A percentile compares a stretch with the other conserved stretches of the same genome.
Evolutionary conservation across 1,140 invertebrate genomes (phyloP).

Genomic region (Ptiloglossa arizonensis): DNA sequence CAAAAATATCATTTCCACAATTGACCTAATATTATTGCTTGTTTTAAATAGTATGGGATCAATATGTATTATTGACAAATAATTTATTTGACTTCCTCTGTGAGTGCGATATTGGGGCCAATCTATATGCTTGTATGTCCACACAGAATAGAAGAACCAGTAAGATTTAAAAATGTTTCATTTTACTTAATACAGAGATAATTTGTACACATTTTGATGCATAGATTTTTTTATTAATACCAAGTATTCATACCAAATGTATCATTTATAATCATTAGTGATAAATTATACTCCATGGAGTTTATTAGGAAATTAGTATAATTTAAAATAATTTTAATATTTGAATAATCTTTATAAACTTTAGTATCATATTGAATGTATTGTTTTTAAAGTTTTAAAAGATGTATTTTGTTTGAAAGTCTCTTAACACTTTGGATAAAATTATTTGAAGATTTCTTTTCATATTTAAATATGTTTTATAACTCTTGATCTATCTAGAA

Average conservation of each 20-base stretch:
- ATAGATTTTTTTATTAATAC: conserved; percentile 29
- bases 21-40: conserved; percentile 2
- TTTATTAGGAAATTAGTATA: conserved; percentile 8
- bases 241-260: conserved; percentile 24
- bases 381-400: neutral
- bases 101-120: conserved; percentile 67
- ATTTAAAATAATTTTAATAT: conserved; percentile 5
- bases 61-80: conserved; percentile 57
- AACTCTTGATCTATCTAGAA: neutral
- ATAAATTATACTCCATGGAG: conserved; percentile 15
- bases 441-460: neutral
- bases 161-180: conserved; percentile 17
- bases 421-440: no score
- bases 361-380: neutral
- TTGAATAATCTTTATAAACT: neutral
- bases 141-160: conserved; percentile 17
- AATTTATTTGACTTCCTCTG: conserved; percentile 59
- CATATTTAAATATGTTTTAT: conserved; percentile 1
- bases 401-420: neutral
- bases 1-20: neutral
- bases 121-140: conserved; percentile 57
- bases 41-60: conserved; percentile 49
- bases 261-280: conserved; percentile 31
- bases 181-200: neutral
- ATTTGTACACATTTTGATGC: neutral